Percentiles rank a stretch among this genome's conserved stretches.
phyloP scores from a whole-genome alignment of 2,113 vertebrate species.

The Porphyrio hochstetteri region DNA sequence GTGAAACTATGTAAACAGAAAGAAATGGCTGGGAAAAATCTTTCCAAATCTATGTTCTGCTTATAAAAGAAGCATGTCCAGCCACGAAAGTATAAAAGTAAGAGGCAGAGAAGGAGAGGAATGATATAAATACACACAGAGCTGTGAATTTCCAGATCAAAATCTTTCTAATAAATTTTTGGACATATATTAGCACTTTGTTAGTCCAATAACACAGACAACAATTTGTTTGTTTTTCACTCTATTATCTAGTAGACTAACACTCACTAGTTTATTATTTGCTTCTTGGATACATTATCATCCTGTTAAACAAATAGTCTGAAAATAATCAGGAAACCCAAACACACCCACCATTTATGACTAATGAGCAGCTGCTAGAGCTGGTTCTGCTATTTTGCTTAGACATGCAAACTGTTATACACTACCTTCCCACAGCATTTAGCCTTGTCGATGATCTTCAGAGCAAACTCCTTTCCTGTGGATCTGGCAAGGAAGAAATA shows the following conservation, averaged over 20 bases:
- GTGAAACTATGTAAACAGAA: background rate
- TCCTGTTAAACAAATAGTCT: background rate
- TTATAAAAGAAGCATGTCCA: background rate
- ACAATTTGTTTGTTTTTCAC: background rate
- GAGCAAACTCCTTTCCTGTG: conserved; percentile 93
- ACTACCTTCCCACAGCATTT: conserved; percentile 96
- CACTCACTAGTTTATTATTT: background rate
- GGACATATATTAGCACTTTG: background rate
- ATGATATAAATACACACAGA: background rate
- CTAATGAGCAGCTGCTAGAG: conserved; percentile 30
- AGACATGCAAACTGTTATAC: background rate
- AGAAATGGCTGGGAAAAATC: background rate
- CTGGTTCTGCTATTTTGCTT: background rate
- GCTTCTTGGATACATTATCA: background rate
- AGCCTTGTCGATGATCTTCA: conserved; percentile 98
- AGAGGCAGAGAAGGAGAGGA: background rate
- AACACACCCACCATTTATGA: background rate
- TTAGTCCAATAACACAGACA: background rate
- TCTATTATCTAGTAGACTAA: background rate
- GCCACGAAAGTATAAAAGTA: background rate
- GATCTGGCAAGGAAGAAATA: conserved; percentile 74
- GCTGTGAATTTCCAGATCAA: background rate
- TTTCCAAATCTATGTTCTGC: background rate
- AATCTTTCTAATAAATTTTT: background rate
- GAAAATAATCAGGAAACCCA: conserved; percentile 2